Conservation (phyloP, 2,888 invertebrate genomes). For the Lepidocyrtinus sp. region DNA sequence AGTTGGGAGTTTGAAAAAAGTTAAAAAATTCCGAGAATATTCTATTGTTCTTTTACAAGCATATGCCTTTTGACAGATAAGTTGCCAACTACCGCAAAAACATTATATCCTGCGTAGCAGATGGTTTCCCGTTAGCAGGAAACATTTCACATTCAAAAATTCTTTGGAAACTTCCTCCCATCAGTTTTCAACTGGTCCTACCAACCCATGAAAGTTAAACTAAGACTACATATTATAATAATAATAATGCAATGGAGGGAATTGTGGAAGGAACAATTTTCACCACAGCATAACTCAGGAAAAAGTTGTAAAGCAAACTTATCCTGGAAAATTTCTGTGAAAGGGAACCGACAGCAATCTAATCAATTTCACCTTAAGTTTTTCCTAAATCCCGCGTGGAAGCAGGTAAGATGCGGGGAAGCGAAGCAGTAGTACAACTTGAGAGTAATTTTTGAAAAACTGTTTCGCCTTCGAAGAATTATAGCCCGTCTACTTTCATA, state of each 20-base stretch:
- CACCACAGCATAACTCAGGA: not conserved
- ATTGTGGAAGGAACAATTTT: constrained; percentile 7
- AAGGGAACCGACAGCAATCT: not conserved
- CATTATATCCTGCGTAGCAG: not conserved
- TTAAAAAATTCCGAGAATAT: too few relatives aligned
- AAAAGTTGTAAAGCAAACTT: not conserved
- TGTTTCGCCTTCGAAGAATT: not conserved
- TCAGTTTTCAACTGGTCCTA: not conserved
- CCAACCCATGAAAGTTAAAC: not conserved
- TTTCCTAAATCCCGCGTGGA: not conserved
- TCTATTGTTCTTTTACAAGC: too few relatives aligned
- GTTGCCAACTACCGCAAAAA: too few relatives aligned
- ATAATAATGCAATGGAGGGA: constrained; percentile 14
- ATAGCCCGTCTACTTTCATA: not conserved
- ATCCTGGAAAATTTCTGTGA: not conserved
- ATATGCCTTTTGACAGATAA: too few relatives aligned
- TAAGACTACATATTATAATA: not conserved
- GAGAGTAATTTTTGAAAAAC: not conserved
- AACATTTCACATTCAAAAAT: constrained; percentile 1
- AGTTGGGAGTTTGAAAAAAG: too few relatives aligned
- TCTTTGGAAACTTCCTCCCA: not conserved
- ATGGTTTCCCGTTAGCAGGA: not conserved
- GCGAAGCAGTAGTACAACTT: not conserved
- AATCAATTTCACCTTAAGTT: not conserved
- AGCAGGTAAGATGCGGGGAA: not conserved